Conservation (phyloP, 2,888 invertebrate species). For the Pollenia amentaria region DNA sequence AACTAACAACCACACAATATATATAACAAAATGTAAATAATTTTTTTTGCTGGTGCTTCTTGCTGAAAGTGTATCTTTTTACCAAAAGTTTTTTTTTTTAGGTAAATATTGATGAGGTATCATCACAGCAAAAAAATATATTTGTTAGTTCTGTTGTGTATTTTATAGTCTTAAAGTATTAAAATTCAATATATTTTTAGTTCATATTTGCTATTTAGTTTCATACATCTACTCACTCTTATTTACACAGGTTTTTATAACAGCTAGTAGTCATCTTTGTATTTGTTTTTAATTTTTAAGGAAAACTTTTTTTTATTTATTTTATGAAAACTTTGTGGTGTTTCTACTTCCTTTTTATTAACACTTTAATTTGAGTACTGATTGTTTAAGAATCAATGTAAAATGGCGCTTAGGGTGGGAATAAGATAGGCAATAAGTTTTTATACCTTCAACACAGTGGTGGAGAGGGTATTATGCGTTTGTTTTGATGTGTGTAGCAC, state of each 20-base stretch:
- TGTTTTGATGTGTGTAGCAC: too few species aligned
- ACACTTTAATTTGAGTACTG: too few species aligned
- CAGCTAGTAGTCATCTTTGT: background rate
- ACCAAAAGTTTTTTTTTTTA: background rate
- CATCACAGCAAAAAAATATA: background rate
- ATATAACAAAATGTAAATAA: too few species aligned
- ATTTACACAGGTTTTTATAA: background rate
- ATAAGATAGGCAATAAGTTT: too few species aligned
- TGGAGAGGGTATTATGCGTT: too few species aligned
- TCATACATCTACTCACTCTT: background rate
- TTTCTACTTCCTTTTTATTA: too few species aligned
- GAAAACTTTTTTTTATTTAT: background rate
- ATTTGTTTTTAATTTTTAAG: background rate
- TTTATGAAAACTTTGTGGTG: background rate
- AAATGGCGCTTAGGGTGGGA: too few species aligned
- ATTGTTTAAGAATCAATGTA: too few species aligned
- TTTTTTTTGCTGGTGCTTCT: too few species aligned
- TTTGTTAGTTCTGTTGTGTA: background rate
- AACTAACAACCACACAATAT: too few species aligned
- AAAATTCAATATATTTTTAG: constrained; percentile 9
- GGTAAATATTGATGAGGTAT: background rate
- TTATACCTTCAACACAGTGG: too few species aligned
- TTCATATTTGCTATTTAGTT: background rate
- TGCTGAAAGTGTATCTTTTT: too few species aligned
- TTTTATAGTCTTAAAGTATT: constrained; percentile 5